Evolutionary conservation across 2,888 invertebrate species (phyloP), one percentile per base, ranked within the genome.

Genomic region (Heterodera filipjevi): DNA sequence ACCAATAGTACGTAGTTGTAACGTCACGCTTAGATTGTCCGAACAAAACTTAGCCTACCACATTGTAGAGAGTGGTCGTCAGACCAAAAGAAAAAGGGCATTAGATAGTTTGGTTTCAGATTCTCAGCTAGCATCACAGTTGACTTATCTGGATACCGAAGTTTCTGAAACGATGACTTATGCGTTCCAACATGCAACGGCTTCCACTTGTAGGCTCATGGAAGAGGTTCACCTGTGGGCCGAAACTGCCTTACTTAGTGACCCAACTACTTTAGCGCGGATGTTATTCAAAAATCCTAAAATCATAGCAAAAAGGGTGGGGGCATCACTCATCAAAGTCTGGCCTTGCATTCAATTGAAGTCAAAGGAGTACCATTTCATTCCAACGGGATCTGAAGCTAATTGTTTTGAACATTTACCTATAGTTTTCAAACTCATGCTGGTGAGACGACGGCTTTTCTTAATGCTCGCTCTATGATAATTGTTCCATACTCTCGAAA

Each of bases 241-340:
- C 10, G 71, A 71, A 30, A 39, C 46, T 10, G 71, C 71, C 10
- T 14, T 71, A 14, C 46, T 71, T 3, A 46, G n/a, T 12, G 71
- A 71, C 12, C 71, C 71, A 30, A 71, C 71, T n/a, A 70, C 22
- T 6, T n/a, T 70, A n/a, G 70, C 70, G 6, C 35, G 70, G 1
- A 70, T 70, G 5, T n/a, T 70, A n/a, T 70, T 70, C 22, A 70
- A 70, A n/a, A 44, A 70, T 19, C 19, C 53, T 2, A 16, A 53
- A 22, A 19, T 53, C 16, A 6, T 53, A 3, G 53, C 53, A 6
- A 53, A 53, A 53, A 53, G 53, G 53, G 53, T 22, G 1, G 53
- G 53, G 22, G 53, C 16, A 16, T 53, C 53, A n/a, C 6, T 53
- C 19, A 19, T 53, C 19, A 53, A 53, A 53, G 22, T 53, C 0